phyloP scores from a whole-genome alignment of 2,888 invertebrate genomes.

The Aspidiotus rigidus region DNA sequence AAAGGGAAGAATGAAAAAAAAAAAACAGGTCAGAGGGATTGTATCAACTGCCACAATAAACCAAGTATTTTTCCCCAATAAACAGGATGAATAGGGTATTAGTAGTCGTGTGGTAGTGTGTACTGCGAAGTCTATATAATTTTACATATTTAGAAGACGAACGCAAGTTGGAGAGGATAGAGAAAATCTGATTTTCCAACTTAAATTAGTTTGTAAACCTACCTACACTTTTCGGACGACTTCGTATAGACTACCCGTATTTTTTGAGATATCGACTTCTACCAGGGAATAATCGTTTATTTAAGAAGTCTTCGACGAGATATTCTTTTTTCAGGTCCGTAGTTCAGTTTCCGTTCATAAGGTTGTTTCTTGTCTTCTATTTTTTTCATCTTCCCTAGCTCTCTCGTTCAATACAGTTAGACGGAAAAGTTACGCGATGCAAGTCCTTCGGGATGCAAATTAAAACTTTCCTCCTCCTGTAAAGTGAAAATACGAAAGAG shows the following conservation, averaged over 20 bases:
- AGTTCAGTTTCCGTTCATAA: too few relatives aligned
- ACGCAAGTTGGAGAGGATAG: background rate
- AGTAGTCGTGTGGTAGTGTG: constrained; percentile 9
- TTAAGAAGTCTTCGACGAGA: background rate
- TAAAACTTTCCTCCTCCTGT: too few relatives aligned
- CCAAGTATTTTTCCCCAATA: constrained; percentile 21
- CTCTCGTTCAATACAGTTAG: too few relatives aligned
- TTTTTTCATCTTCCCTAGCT: too few relatives aligned
- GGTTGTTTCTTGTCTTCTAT: too few relatives aligned
- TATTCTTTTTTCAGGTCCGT: too few relatives aligned
- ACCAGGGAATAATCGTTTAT: background rate
- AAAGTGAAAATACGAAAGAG: too few relatives aligned
- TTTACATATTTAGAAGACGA: too few relatives aligned
- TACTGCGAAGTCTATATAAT: background rate
- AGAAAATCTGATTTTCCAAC: constrained; percentile 32
- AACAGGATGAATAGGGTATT: constrained; percentile 6
- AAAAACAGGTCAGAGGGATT: constrained; percentile 19
- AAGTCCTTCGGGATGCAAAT: too few relatives aligned
- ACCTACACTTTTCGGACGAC: constrained; percentile 21
- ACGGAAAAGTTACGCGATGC: too few relatives aligned
- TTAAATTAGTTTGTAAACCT: constrained; percentile 26
- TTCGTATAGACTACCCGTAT: constrained; percentile 13
- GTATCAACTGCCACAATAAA: constrained; percentile 33
- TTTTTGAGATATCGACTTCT: constrained; percentile 9
- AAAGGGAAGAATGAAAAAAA: constrained; percentile 4